Percentiles rank a stretch among this genome's conserved stretches.
Conservation (phyloP, 1,140 invertebrate species). For the Aphis gossypii region DNA sequence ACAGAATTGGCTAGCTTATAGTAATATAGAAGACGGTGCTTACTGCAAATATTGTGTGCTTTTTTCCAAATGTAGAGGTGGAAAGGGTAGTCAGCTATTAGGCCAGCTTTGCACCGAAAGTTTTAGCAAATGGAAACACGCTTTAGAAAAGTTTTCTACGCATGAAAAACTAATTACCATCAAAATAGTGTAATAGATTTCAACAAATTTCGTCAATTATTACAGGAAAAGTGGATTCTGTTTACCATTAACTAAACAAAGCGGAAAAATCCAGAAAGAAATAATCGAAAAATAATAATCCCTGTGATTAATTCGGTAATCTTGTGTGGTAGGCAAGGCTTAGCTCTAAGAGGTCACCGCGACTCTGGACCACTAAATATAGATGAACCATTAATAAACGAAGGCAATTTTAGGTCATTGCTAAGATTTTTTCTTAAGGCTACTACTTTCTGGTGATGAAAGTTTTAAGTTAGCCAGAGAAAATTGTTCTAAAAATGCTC, state of each 20-base stretch:
- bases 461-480: slow-evolving; percentile 58
- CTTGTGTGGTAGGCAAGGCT: slow-evolving; percentile 59
- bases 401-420: too few relatives aligned
- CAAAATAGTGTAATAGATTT: slow-evolving; percentile 30
- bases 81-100: slow-evolving; percentile 33
- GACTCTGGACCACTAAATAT: slow-evolving; percentile 36
- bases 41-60: slow-evolving; percentile 45
- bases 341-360: slow-evolving; percentile 56
- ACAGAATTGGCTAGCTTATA: slow-evolving; percentile 32
- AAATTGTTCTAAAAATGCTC: neutral
- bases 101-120: slow-evolving; percentile 27
- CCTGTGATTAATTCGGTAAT: slow-evolving; percentile 58
- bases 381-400: too few relatives aligned
- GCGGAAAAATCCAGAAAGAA: slow-evolving; percentile 18
- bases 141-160: slow-evolving; percentile 14
- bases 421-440: too few relatives aligned
- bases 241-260: slow-evolving; percentile 25
- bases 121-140: slow-evolving; percentile 36
- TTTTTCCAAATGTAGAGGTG: slow-evolving; percentile 35
- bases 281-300: slow-evolving; percentile 33
- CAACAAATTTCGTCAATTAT: slow-evolving; percentile 7
- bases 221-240: neutral
- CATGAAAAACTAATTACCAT: slow-evolving; percentile 27
- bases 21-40: slow-evolving; percentile 24
- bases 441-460: slow-evolving; percentile 16